Base-by-base conservation (phyloP, 2,888 invertebrate species). In the Mythimna impura region DNA sequence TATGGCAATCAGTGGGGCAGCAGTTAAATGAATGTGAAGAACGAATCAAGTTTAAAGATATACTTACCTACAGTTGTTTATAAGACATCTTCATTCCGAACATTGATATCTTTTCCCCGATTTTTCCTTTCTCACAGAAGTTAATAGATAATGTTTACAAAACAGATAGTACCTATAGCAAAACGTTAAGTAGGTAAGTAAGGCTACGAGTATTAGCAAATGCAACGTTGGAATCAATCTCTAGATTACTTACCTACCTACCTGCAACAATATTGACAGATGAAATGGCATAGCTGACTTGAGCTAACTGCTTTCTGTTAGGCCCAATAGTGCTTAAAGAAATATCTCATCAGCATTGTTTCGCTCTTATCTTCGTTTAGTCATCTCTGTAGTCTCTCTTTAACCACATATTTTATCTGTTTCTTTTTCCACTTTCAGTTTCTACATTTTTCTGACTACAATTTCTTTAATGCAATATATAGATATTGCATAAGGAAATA, bases 101-200 rank as follows among this genome's bases (percentile, higher is more conserved):
- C 1, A 30, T 43, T 17, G 9, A 8, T 47, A 40, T 57, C 8
- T 20, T 50, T 34, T 36, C 6, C 43, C 20, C 7, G 2, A 17
- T 40, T 55, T 22, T 68, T 47, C 3, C 17, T 58, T 60, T 25
- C 58, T 25, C 43, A 58, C 34, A 58, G n/a, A 52, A 34, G 25
- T n/a, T 36, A 50, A 43, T 61, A 66, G 25, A 22, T 50, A 68
- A 77, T 69, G 50, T 78, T 73, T 60, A 71, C 43, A 43, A 70
- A 71, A 70, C 78, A 60, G n/a, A 60, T 17, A 30, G 12, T 25
- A n/a, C n/a, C n/a, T n/a, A 58, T 30, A 43, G 12, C 40, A 9
- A 17, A 50, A 40, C 43, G 22, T 20, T n/a, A 30, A 30, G 30
- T 14, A 10, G 20, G 47, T n/a, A 30, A 30, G 30, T 14, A 10